Evolutionary conservation across 2,888 invertebrate genomes (phyloP).

Genomic region (Eupeodes luniger): DNA sequence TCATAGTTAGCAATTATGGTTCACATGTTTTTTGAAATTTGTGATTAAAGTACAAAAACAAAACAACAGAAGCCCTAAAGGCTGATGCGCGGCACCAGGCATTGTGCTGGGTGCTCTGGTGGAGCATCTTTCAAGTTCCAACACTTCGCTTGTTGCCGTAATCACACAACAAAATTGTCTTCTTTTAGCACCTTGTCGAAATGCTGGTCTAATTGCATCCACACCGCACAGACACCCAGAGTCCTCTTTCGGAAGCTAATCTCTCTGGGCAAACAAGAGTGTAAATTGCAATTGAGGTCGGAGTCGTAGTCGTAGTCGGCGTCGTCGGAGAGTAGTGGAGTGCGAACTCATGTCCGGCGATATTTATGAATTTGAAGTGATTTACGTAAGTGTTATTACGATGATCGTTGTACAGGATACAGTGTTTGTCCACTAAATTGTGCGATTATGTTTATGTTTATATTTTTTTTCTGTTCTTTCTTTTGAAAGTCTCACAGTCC

Average conservation of each 20-base stretch:
- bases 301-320: not conserved
- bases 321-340: slow-evolving; percentile 43
- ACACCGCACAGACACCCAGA: slow-evolving; percentile 3
- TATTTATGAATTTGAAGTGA: slow-evolving; percentile 76
- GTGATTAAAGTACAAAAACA: slow-evolving; percentile 56
- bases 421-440: slow-evolving; percentile 73
- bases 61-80: slow-evolving; percentile 45
- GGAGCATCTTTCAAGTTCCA: slow-evolving; percentile 37
- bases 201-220: slow-evolving; percentile 73
- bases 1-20: slow-evolving; percentile 71
- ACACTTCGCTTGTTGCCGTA: slow-evolving; percentile 51
- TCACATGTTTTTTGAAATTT: slow-evolving; percentile 74
- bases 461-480: slow-evolving; percentile 27
- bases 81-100: slow-evolving; percentile 1
- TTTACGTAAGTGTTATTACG: slow-evolving; percentile 74
- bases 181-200: slow-evolving; percentile 75
- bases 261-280: slow-evolving; percentile 72
- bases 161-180: slow-evolving; percentile 71
- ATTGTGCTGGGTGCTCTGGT: slow-evolving; percentile 11
- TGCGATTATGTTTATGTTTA: slow-evolving; percentile 58
- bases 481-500: not conserved
- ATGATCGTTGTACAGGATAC: slow-evolving; percentile 60
- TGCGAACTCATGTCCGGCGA: slow-evolving; percentile 72
- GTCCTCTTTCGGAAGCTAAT: slow-evolving; percentile 74
- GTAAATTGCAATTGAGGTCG: slow-evolving; percentile 66